Conservation (phyloP, 2,888 invertebrate genomes). For the Chalcis sispes region DNA sequence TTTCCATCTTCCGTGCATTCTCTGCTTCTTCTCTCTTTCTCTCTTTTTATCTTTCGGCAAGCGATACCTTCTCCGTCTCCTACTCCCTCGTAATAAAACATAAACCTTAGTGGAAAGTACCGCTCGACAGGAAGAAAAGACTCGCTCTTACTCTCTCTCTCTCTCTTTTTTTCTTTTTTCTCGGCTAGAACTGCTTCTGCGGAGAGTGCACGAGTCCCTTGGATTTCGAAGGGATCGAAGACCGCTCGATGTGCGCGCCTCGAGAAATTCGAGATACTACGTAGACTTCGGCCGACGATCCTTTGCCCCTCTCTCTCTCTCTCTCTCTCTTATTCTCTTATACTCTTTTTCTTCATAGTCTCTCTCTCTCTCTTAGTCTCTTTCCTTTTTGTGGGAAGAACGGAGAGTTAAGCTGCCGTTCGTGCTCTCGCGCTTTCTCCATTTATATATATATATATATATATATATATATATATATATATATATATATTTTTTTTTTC, state of each 20-base stretch:
- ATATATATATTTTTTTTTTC: constrained; percentile 8
- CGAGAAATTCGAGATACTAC: constrained; percentile 41
- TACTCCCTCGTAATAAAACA: constrained; percentile 44
- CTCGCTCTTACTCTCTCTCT: not conserved
- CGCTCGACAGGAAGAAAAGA: constrained; percentile 43
- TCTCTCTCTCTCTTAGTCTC: not conserved
- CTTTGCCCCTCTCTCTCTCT: constrained; percentile 8
- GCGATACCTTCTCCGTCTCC: constrained; percentile 3
- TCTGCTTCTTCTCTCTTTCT: constrained; percentile 36
- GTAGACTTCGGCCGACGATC: not conserved
- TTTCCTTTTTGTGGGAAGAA: not conserved
- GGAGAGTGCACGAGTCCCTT: constrained; percentile 7
- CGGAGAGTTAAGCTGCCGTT: too few species aligned
- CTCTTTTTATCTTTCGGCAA: constrained; percentile 14
- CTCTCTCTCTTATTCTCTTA: constrained; percentile 20
- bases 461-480: not conserved
- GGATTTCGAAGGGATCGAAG: constrained; percentile 48
- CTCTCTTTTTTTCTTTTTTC: too few species aligned
- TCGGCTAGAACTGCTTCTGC: not conserved
- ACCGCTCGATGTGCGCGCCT: constrained; percentile 19
- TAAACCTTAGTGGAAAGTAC: constrained; percentile 53
- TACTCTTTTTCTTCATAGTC: constrained; percentile 6
- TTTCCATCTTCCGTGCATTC: constrained; percentile 11
- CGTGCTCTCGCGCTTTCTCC: not conserved
- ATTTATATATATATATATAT: too few species aligned